phyloP scores from a whole-genome alignment of 2,113 vertebrate genomes.

The Agapornis roseicollis region DNA sequence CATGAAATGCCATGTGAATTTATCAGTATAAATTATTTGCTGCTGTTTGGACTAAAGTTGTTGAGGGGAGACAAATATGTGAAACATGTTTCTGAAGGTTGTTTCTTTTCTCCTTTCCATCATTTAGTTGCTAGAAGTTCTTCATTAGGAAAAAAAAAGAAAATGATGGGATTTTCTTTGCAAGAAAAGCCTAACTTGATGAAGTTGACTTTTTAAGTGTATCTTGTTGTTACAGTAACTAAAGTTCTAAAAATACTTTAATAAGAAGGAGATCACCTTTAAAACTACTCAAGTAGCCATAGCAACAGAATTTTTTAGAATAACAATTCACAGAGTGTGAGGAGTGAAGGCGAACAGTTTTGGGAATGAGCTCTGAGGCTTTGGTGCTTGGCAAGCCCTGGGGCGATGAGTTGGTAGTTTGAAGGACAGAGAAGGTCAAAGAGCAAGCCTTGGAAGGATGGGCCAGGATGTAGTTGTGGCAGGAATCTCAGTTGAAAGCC shows the following conservation, averaged over 20 bases:
- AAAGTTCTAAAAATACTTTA: slow-evolving; percentile 57
- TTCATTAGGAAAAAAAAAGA: background rate
- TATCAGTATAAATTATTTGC: background rate
- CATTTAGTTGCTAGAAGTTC: background rate
- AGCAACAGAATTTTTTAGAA: slow-evolving; percentile 52
- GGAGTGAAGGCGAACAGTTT: too few relatives aligned
- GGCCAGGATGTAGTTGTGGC: too few relatives aligned
- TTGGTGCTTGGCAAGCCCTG: too few relatives aligned
- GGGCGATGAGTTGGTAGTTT: too few relatives aligned
- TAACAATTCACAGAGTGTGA: background rate
- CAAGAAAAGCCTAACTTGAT: slow-evolving; percentile 50
- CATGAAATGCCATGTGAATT: background rate
- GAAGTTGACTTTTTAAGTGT: background rate
- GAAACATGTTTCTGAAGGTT: background rate
- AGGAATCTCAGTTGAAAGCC: too few relatives aligned
- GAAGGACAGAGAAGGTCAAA: too few relatives aligned
- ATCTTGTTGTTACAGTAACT: slow-evolving; percentile 58
- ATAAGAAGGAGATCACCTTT: slow-evolving; percentile 56
- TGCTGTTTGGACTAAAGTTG: background rate
- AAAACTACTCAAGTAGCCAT: slow-evolving; percentile 62
- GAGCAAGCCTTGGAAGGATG: too few relatives aligned
- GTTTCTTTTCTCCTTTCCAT: background rate
- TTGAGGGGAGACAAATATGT: background rate
- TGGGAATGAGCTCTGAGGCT: too few relatives aligned
- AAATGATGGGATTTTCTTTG: background rate